Evolutionary conservation across 2,113 vertebrate genomes (phyloP), one percentile per base, ranked within the genome.

Genomic region (Microcebus lehilahytsara): DNA sequence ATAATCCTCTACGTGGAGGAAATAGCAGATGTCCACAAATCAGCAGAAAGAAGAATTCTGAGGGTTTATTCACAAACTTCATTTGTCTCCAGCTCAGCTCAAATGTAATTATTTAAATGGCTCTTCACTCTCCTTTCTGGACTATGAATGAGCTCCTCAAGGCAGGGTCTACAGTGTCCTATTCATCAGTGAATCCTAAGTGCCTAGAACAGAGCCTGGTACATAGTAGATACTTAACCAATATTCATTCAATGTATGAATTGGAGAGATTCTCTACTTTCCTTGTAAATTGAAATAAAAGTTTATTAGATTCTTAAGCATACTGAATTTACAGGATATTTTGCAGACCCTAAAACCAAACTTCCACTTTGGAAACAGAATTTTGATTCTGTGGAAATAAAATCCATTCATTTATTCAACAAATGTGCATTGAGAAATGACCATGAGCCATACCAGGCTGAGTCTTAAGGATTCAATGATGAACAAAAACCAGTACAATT

Each of bases 21-120:
- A 97, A 92, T 75, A 85, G 17, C 64, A 94, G 75, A 46, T 56
- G 58, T 40, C 22, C n/a, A 90, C 25, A 96, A 40, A 86, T 84
- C 25, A 64, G n/a, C 30, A 97, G 30, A 85, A 10, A 25, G 23
- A 81, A 78, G 10, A 92, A 86, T 19, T 88, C 46, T 85, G 23
- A 66, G 6, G 14, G 30, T 74, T 81, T 84, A 87, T 56, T 91
- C 22, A 53, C 87, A 91, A 80, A 13, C 6, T 14, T 51, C 5
- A 80, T 27, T 93, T 10, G 93, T 93, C 84, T 93, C 62, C 5
- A 93, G 42, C 10, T 3, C 17, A 78, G n/a, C 2, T 87, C 14
- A 95, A 60, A 72, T 58, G 32, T 56, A 72, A 3, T 51, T 95
- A 91, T 79, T 80, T 90, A 94, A 87, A 72, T 79, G 78, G 13